phyloP scores from a whole-genome alignment of 2,113 vertebrate species.

The Mystacornis crossleyi region DNA sequence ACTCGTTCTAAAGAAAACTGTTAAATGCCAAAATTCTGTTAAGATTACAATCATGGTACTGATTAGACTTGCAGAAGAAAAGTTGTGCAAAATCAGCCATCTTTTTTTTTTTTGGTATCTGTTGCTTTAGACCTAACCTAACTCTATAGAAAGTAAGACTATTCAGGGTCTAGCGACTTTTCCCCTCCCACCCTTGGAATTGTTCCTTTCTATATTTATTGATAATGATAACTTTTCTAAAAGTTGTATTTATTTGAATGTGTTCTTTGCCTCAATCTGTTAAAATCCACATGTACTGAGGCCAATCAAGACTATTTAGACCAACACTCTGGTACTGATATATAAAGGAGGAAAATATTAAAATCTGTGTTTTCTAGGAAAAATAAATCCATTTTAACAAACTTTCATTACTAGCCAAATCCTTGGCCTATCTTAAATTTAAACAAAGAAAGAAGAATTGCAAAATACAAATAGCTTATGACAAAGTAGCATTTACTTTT shows the following conservation, averaged over 20 bases:
- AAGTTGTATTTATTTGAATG: neutral
- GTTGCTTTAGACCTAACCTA: neutral
- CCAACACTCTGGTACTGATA: neutral
- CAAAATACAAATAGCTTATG: neutral
- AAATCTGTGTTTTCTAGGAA: neutral
- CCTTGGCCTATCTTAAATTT: neutral
- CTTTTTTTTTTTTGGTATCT: neutral
- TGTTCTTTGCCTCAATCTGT: neutral
- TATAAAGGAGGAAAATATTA: neutral
- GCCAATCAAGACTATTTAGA: neutral
- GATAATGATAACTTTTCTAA: neutral
- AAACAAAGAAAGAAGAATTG: neutral
- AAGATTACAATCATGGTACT: neutral
- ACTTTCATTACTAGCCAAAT: neutral
- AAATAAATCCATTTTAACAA: neutral
- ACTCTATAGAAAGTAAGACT: neutral
- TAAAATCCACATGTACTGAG: neutral
- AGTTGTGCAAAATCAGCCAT: neutral
- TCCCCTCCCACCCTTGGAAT: fast-evolving
- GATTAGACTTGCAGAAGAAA: neutral
- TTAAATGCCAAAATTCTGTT: neutral
- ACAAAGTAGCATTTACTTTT: neutral
- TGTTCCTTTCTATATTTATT: neutral
- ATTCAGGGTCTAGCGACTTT: neutral
- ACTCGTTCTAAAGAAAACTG: neutral